Conservation (phyloP, 1,140 invertebrate species). For the Battus philenor region DNA sequence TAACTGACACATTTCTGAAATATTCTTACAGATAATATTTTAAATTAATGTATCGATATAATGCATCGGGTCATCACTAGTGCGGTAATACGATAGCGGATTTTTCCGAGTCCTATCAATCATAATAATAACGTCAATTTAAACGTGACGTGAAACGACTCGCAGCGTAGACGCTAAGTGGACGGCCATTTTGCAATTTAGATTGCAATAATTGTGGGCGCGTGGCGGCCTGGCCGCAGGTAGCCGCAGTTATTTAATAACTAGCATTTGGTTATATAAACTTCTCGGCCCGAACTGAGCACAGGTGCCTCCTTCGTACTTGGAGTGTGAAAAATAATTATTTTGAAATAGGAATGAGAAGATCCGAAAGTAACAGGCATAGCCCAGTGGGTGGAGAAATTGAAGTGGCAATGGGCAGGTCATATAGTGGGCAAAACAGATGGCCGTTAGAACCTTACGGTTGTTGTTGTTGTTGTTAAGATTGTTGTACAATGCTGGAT, state of each 20-base stretch:
- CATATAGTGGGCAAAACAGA: too few species aligned
- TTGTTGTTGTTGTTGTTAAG: too few species aligned
- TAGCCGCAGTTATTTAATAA: constrained; percentile 5
- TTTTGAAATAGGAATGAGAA: too few species aligned
- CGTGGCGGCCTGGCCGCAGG: constrained; percentile 14
- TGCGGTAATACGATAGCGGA: constrained; percentile 21
- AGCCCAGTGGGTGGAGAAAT: too few species aligned
- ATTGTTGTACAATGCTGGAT: too few species aligned
- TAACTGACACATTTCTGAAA: too few species aligned
- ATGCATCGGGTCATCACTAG: background rate
- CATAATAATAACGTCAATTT: constrained; percentile 52
- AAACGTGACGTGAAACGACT: constrained; percentile 42
- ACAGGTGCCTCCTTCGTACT: background rate
- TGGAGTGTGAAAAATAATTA: too few species aligned
- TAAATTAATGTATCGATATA: background rate
- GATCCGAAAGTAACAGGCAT: too few species aligned
- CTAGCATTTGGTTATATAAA: constrained; percentile 6
- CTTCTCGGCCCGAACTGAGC: background rate
- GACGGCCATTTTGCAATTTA: constrained; percentile 42
- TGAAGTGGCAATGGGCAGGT: too few species aligned
- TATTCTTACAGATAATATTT: too few species aligned
- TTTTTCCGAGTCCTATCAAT: constrained; percentile 38
- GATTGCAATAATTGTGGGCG: constrained; percentile 34
- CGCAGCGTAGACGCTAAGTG: constrained; percentile 39
- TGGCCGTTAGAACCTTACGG: too few species aligned